These are phyloP conservation scores for Halichoerus grypus DNA, from an alignment of 2,113 vertebrate species.

Conservation along the genomic window DNA sequence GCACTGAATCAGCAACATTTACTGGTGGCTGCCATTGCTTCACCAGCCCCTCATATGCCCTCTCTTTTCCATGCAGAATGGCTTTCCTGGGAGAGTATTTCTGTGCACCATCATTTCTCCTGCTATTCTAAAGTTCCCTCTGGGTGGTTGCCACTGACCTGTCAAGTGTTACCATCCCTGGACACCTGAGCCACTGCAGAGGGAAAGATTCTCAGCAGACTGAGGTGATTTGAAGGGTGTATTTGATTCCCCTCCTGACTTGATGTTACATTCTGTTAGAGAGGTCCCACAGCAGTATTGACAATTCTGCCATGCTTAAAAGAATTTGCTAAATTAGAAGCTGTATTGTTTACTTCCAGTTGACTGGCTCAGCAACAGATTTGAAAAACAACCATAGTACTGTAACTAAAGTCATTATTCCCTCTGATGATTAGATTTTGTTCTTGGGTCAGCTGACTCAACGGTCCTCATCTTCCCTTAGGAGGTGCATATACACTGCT, in stretches of 20 bases:
- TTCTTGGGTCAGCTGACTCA: neutral
- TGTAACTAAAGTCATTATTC: neutral
- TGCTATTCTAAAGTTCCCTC: neutral
- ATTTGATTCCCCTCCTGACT: neutral
- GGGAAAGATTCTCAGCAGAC: neutral
- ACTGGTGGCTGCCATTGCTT: accelerated
- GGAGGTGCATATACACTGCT: too few relatives aligned
- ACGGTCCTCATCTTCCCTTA: neutral
- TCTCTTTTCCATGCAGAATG: accelerated
- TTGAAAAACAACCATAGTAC: neutral
- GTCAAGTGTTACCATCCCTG: neutral
- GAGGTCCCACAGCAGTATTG: neutral
- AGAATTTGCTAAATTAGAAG: neutral
- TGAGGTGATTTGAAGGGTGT: neutral
- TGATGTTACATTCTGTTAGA: neutral
- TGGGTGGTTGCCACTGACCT: neutral
- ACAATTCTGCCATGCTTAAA: neutral
- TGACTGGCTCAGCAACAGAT: neutral
- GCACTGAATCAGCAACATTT: too few relatives aligned
- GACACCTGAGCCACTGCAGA: neutral
- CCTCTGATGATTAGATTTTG: neutral
- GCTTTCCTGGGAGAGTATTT: neutral
- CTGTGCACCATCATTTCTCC: neutral
- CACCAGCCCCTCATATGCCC: accelerated
- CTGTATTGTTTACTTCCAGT: neutral